phyloP scores from a whole-genome alignment of 2,113 vertebrate species.

The Ranitomeya imitator region DNA sequence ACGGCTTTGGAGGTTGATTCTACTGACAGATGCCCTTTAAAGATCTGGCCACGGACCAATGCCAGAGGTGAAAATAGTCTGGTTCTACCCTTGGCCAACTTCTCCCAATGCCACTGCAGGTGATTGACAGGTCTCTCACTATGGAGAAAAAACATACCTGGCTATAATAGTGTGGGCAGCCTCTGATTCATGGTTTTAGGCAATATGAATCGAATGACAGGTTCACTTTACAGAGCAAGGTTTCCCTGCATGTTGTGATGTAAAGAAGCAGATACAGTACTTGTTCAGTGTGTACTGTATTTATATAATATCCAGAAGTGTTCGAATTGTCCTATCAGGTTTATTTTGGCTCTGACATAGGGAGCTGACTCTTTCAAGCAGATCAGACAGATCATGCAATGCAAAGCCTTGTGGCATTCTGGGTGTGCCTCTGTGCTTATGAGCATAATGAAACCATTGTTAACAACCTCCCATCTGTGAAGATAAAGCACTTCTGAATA shows the following conservation, averaged over 20 bases:
- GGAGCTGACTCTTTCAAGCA: constrained; percentile 41
- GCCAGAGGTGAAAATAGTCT: no score
- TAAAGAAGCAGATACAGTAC: background rate
- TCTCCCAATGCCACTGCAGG: no score
- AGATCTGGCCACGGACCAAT: no score
- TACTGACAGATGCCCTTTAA: no score
- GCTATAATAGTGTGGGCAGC: no score
- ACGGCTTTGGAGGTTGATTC: no score
- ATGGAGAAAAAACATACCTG: no score
- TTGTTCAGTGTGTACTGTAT: background rate
- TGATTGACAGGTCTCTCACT: no score
- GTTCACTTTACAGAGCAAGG: background rate
- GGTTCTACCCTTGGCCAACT: no score
- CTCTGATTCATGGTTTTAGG: no score
- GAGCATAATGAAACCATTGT: constrained; percentile 48
- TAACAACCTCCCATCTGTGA: constrained; percentile 45
- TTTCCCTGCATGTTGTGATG: background rate
- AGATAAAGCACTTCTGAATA: constrained; percentile 44
- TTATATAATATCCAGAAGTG: background rate
- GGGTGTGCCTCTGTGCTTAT: constrained; percentile 39
- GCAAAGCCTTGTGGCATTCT: constrained; percentile 52
- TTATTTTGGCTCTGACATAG: constrained; percentile 48
- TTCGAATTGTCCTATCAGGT: constrained; percentile 32
- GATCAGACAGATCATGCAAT: constrained; percentile 38
- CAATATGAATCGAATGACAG: no score